Base-by-base conservation (phyloP, 2,113 vertebrate genomes). In the Mohoua ochrocephala region DNA sequence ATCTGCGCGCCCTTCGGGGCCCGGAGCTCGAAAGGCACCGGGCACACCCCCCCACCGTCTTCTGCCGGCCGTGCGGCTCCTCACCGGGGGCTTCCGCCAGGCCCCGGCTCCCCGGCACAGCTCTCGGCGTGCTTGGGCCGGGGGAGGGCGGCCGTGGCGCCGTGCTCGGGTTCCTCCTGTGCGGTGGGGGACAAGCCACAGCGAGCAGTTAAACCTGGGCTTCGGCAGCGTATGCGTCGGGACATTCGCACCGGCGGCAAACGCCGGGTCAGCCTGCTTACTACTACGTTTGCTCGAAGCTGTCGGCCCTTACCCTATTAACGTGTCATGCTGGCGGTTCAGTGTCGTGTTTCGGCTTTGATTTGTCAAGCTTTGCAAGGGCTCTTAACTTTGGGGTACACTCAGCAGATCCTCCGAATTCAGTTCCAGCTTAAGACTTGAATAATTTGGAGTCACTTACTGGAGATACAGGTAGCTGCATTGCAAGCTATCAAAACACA, bases 31-130 rank as follows among this genome's bases (percentile, higher is more conserved):
- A 3, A 17, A 37, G 45, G 53, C 44, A 10, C 3, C 2, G 65
- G 49, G 26, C 28, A 12, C 44, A 1, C 0, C 9, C 26, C 37
- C 15, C 4, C 2, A 1, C 4, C 4, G n/a, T 14, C 2, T 22
- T 26, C 27, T 20, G 35, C 56, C 8, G 18, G 33, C 14, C 23
- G 10, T 18, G 87, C 17, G 30, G 47, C 24, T 67, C 17, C 24
- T 54, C 23, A 9, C 8, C 6, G 54, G 35, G 24, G 35, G 35
- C 26, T 80, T 31, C 76, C 26, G 42, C 31, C 63, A 8, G 57
- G 22, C 15, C 54, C 10, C 13, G 49, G 31, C 50, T 42, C 7
- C 23, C 8, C 11, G 17, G 50, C 16, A 0, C 31, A 3, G 49
- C 35, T 74, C 30, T 39, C 11, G 35, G 33, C 16, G 35, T n/a